Evolutionary conservation across 2,888 invertebrate genomes (phyloP), one percentile per base, ranked within the genome.

Genomic region (Agonopterix arenella): DNA sequence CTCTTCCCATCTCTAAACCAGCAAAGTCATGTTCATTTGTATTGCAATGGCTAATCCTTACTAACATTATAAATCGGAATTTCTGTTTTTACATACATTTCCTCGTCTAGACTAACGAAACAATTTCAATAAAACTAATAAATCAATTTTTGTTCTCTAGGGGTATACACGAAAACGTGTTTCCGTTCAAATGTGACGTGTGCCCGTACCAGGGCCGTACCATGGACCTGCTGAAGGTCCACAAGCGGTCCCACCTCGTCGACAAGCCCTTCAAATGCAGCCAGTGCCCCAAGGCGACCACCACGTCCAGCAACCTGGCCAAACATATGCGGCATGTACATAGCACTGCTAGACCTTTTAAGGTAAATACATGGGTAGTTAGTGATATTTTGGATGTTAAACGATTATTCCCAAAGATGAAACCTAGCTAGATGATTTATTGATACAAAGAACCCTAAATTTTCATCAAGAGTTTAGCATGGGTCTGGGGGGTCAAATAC

Each of bases 261-360:
- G 88, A 85, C 49, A 84, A 86, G 56, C 88, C 88, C 0, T 88
- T 69, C 56, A 85, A 84, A 60, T 88, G 88, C 52, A 59, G 79
- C 0, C 80, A 80, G 50, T 88, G 88, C 54, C 76, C 80, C 0
- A 86, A 84, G 52, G 66, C 82, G 0, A 80, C 84, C 0, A 82
- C 84, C 1, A 86, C 86, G 0, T 66, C 85, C 1, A 88, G 88
- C 60, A 88, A 88, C 57, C 68, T 88, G 1, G 76, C 80, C 4
- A 88, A 86, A 58, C 88, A 88, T 50, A 76, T 86, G 69, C 69
- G 83, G 44, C 84, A 85, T 54, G 82, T 86, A 1, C 88, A 88
- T 54, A 85, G 77, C 52, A 80, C 76, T 37, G 71, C 61, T n/a
- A 77, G 84, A 53, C 82, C 84, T 9, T 77, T 66, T 58, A 86